Conservation (phyloP, 2,797 vertebrate species). For the Clarias platycephalus region DNA sequence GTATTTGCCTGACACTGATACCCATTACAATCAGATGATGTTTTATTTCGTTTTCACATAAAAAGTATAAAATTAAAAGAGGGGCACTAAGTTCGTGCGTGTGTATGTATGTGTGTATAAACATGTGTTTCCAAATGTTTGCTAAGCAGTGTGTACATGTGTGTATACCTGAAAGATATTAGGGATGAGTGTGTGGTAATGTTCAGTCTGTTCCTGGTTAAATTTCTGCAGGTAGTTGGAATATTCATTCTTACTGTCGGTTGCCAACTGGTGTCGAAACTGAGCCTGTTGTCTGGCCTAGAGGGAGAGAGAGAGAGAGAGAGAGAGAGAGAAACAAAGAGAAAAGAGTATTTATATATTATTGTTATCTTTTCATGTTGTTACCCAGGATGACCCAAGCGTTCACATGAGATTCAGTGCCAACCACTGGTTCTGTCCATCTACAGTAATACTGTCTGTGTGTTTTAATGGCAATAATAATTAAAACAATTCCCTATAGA, state of each 20-base stretch:
- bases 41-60: too few relatives aligned
- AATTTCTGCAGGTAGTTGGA: constrained; percentile 88
- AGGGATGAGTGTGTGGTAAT: constrained; percentile 92
- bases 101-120: too few relatives aligned
- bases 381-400: not conserved
- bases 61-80: too few relatives aligned
- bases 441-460: not conserved
- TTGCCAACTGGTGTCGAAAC: constrained; percentile 90
- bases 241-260: constrained; percentile 92
- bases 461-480: not conserved
- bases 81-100: too few relatives aligned
- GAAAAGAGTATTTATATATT: not conserved
- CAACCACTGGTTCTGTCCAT: not conserved
- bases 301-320: not conserved
- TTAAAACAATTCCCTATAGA: not conserved
- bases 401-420: not conserved
- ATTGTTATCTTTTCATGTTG: not conserved
- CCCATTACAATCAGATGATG: too few relatives aligned
- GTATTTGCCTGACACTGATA: too few relatives aligned
- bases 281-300: constrained; percentile 87
- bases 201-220: constrained; percentile 93
- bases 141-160: not conserved
- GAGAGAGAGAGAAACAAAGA: not conserved
- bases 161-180: constrained; percentile 85
- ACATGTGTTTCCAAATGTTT: not conserved